These are phyloP conservation scores for Mantis religiosa DNA, from an alignment of 2,888 invertebrate species.

Conservation along the genomic window DNA sequence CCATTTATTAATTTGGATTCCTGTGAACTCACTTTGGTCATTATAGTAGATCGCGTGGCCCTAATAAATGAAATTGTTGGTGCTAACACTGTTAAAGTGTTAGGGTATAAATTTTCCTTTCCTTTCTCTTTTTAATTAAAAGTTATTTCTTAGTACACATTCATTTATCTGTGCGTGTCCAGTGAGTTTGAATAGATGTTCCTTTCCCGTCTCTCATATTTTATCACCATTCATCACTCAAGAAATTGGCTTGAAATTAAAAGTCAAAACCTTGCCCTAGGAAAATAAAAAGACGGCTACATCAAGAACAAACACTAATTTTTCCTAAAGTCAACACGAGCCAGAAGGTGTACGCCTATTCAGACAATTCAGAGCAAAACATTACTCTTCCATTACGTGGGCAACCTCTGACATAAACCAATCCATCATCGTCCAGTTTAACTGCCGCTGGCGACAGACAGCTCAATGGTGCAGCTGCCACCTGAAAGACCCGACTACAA, in stretches of 20 bases:
- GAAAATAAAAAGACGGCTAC: not conserved
- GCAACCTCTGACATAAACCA: not conserved
- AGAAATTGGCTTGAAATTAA: not conserved
- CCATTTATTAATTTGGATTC: too few species aligned
- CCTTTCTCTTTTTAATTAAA: not conserved
- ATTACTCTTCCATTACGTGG: not conserved
- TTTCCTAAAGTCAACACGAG: not conserved
- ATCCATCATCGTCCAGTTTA: not conserved
- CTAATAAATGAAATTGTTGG: too few species aligned
- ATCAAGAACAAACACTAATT: not conserved
- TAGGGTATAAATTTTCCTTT: too few species aligned
- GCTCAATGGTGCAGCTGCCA: not conserved
- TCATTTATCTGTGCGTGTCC: not conserved
- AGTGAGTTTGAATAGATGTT: too few species aligned
- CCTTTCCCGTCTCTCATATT: too few species aligned
- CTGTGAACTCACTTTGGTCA: too few species aligned
- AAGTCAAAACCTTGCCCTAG: not conserved
- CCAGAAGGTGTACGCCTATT: not conserved
- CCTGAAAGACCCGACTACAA: not conserved
- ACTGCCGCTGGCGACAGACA: not conserved
- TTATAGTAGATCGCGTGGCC: too few species aligned
- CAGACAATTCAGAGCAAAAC: not conserved
- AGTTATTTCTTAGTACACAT: not conserved
- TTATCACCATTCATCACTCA: not conserved
- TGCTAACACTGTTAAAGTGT: too few species aligned